Base-by-base conservation (phyloP, 2,113 vertebrate genomes). In the Dunckerocampus dactyliophorus region DNA sequence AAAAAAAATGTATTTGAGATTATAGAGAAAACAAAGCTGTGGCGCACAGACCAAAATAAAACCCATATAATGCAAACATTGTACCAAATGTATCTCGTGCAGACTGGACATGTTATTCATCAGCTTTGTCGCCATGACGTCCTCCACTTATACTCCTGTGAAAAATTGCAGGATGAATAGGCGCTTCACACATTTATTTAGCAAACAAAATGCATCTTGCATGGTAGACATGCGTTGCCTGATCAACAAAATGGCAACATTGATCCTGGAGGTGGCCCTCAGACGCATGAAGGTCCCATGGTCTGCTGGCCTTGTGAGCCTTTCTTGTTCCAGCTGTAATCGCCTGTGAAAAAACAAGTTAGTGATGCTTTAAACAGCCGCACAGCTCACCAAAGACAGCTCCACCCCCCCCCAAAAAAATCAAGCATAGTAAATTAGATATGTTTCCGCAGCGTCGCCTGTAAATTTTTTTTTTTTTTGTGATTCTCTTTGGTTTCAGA, bases 141-240 rank as follows among this genome's bases (percentile, higher is more conserved):
- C 69, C n/a, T 72, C 80, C 47, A 69, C 70, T 82, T 83, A 78
- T 82, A 71, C 70, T 80, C 78, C 79, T 88, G 86, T 87, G 82
- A 83, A 88, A 49, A 88, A 88, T 87, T 66, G 74, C 69, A 47
- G 55, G 47, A 88, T 90, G 89, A 89, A 90, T 87, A 75, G 87
- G 21, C 64, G 56, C 80, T 79, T 88, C 68, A 88, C 82, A 86
- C 62, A 47, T 67, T 67, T 67, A 53, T 60, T 79, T 59, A 81
- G 85, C 84, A 82, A 82, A 85, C 42, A 13, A 87, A 87, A 90
- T 88, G 79, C 83, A 87, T 89, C 82, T 84, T 87, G 77, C 88
- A 86, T 84, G 87, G 83, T 84, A 65, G 74, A 80, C 87, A 84
- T 77, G 82, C 22, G 20, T 63, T 80, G 78, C 81, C 71, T 67